These are phyloP conservation scores for Myiothlypis coronata DNA, from an alignment of 2,797 vertebrate genomes.

Conservation along the genomic window DNA sequence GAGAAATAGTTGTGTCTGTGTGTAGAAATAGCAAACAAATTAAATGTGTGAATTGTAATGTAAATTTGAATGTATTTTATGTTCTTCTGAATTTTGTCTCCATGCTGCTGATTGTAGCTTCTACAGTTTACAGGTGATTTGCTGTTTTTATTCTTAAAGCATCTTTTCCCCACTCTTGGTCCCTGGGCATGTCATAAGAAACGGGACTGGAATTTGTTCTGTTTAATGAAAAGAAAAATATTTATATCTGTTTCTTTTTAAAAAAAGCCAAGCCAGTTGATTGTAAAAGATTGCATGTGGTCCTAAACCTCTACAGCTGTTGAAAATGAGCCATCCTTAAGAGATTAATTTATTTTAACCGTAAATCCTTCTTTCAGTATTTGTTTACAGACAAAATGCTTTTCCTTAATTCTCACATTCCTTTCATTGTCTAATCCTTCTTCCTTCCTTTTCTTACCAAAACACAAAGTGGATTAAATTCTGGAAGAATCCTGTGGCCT, in stretches of 20 bases:
- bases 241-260: conserved; percentile 61
- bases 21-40: neutral
- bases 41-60: neutral
- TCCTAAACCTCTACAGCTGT: conserved; percentile 9
- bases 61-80: neutral
- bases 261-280: conserved; percentile 23
- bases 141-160: neutral
- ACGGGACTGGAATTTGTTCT: conserved; percentile 39
- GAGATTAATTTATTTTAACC: conserved; percentile 45
- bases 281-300: conserved; percentile 42
- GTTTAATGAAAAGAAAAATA: conserved; percentile 66
- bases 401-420: conserved; percentile 57
- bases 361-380: conserved; percentile 49
- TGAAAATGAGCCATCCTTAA: conserved; percentile 42
- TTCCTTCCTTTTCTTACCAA: conserved; percentile 33
- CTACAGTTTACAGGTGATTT: neutral
- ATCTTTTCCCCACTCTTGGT: neutral
- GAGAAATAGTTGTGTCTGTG: neutral
- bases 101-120: neutral
- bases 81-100: neutral
- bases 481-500: neutral
- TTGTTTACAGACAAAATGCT: conserved; percentile 41
- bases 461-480: conserved; percentile 20
- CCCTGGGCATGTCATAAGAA: conserved; percentile 4
- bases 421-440: conserved; percentile 52